These are phyloP conservation scores for Lepidotrigona ventralis DNA, from an alignment of 1,140 invertebrate species.

Conservation along the genomic window DNA sequence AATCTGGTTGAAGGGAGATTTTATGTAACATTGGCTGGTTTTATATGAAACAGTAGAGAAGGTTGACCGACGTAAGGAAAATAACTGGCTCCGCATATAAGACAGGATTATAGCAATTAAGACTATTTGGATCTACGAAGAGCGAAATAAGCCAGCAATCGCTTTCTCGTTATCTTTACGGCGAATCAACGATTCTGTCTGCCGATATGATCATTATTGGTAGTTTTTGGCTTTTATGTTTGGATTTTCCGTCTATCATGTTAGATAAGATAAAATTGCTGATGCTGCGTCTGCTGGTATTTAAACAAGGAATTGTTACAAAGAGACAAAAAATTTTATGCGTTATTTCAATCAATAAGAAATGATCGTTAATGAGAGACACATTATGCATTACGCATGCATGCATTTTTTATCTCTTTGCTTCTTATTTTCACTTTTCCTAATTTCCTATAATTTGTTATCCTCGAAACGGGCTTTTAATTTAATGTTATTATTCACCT, in stretches of 20 bases:
- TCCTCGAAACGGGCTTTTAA: background rate
- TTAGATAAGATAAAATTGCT: slow-evolving; percentile 53
- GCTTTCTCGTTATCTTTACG: slow-evolving; percentile 19
- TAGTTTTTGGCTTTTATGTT: slow-evolving; percentile 24
- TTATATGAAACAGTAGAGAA: background rate
- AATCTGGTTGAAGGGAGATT: background rate
- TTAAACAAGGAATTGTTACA: background rate
- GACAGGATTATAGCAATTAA: slow-evolving; percentile 2
- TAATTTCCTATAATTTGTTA: background rate
- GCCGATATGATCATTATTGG: slow-evolving; percentile 33
- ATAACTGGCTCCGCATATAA: background rate
- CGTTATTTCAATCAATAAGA: background rate
- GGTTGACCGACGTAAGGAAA: background rate
- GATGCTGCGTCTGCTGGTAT: background rate
- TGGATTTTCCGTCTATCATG: slow-evolving; percentile 21
- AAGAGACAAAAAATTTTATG: background rate
- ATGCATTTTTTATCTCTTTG: background rate
- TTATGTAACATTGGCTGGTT: background rate
- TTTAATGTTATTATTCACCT: background rate
- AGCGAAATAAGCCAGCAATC: background rate
- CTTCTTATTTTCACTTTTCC: background rate
- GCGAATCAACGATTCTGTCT: slow-evolving; percentile 6
- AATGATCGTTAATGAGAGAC: background rate
- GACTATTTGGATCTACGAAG: background rate
- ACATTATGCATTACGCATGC: too few species aligned